phyloP scores from a whole-genome alignment of 2,888 invertebrate species.

The Cephonodes hylas region DNA sequence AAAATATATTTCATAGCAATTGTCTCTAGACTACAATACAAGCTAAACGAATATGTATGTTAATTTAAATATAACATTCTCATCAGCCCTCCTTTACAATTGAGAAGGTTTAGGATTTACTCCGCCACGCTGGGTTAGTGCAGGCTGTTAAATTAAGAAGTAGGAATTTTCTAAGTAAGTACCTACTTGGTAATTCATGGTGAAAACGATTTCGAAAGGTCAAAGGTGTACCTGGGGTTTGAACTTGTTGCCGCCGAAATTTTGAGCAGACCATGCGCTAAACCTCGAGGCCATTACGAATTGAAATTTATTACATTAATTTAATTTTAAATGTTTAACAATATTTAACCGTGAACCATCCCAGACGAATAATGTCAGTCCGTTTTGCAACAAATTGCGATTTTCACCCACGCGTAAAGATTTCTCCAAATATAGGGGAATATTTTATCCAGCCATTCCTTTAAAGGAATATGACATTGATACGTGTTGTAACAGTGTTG shows the following conservation, averaged over 20 bases:
- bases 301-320: background rate
- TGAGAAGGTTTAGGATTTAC: too few relatives aligned
- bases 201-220: too few relatives aligned
- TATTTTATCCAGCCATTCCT: constrained; percentile 14
- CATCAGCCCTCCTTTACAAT: too few relatives aligned
- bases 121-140: too few relatives aligned
- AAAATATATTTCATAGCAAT: background rate
- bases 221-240: too few relatives aligned
- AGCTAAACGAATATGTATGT: background rate
- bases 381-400: constrained; percentile 31
- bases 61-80: too few relatives aligned
- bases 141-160: too few relatives aligned
- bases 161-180: too few relatives aligned
- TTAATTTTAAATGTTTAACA: background rate
- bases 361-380: background rate
- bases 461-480: constrained; percentile 18
- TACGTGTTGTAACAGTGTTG: constrained; percentile 1
- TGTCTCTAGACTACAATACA: background rate
- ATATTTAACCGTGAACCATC: background rate
- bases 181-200: too few relatives aligned
- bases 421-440: constrained; percentile 25
- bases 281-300: background rate
- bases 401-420: constrained; percentile 26
- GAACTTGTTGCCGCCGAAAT: too few relatives aligned
- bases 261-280: too few relatives aligned